Conservation (phyloP, 2,797 vertebrate genomes). For the Esox lucius region DNA sequence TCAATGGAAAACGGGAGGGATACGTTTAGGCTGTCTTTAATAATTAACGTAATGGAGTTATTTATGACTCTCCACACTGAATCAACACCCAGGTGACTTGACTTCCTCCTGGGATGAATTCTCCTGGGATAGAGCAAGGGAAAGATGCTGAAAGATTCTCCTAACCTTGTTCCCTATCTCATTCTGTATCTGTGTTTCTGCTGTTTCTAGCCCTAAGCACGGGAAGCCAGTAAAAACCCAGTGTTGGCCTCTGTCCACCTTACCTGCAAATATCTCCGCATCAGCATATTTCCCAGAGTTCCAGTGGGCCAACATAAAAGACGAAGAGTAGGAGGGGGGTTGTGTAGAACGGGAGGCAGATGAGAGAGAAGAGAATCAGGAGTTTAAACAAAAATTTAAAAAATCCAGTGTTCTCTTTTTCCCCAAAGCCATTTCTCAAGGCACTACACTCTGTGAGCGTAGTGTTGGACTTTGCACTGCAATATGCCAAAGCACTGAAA, state of each 20-base stretch:
- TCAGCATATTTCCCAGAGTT: conserved; percentile 67
- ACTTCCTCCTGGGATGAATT: conserved; percentile 59
- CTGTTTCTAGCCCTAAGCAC: conserved; percentile 68
- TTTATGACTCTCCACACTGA: conserved; percentile 62
- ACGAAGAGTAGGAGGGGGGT: conserved; percentile 4
- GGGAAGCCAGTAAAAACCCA: conserved; percentile 56
- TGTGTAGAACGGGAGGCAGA: conserved; percentile 17
- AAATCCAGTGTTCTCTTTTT: conserved; percentile 49
- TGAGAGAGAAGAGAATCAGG: background rate
- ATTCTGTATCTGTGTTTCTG: conserved; percentile 61
- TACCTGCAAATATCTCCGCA: conserved; percentile 63
- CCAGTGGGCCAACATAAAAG: conserved; percentile 44
- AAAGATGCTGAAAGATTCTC: conserved; percentile 54
- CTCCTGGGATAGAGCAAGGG: conserved; percentile 40
- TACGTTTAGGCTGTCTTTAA: conserved; percentile 73
- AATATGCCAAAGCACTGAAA: conserved; percentile 6
- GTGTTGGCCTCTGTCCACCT: conserved; percentile 71
- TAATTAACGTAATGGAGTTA: conserved; percentile 73
- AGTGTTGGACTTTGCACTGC: conserved; percentile 13
- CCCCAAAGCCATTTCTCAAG: conserved; percentile 2
- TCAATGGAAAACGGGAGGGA: conserved; percentile 40
- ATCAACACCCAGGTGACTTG: conserved; percentile 72
- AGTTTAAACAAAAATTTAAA: conserved; percentile 24
- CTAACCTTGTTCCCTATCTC: conserved; percentile 41
- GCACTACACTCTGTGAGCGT: background rate